A percentile compares a stretch with the other conserved stretches of the same genome.
These are phyloP conservation scores for Acanthopagrus latus DNA, from an alignment of 2,797 vertebrate species.

Conservation along the genomic window DNA sequence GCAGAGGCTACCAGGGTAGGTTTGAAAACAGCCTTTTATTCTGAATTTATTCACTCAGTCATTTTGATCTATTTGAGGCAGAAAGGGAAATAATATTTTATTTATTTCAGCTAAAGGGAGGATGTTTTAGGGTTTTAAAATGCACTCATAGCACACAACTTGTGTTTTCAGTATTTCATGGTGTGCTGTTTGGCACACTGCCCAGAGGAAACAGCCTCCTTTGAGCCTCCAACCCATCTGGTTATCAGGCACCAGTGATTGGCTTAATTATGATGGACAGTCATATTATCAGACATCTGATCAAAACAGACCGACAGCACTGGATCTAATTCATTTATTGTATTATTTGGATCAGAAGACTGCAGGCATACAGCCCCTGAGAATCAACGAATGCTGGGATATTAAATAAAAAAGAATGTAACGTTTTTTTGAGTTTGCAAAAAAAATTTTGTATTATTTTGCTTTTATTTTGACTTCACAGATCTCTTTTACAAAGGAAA, in stretches of 20 bases:
- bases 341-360: neutral
- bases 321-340: constrained; percentile 8
- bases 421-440: neutral
- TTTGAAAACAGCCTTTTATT: neutral
- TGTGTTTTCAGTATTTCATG: neutral
- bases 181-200: neutral
- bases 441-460: neutral
- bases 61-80: neutral
- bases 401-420: neutral
- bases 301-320: neutral
- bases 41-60: neutral
- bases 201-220: neutral
- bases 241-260: neutral
- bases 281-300: neutral
- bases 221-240: neutral
- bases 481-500: too few relatives aligned
- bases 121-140: neutral
- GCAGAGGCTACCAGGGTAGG: constrained; percentile 94
- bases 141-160: neutral
- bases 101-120: neutral
- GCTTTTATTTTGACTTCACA: too few relatives aligned
- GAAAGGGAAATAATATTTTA: neutral
- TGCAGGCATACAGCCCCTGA: too few relatives aligned
- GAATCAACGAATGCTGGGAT: too few relatives aligned
- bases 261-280: neutral